Evolutionary conservation across 2,797 vertebrate species (phyloP).

Genomic region (Chiloscyllium punctatum): DNA sequence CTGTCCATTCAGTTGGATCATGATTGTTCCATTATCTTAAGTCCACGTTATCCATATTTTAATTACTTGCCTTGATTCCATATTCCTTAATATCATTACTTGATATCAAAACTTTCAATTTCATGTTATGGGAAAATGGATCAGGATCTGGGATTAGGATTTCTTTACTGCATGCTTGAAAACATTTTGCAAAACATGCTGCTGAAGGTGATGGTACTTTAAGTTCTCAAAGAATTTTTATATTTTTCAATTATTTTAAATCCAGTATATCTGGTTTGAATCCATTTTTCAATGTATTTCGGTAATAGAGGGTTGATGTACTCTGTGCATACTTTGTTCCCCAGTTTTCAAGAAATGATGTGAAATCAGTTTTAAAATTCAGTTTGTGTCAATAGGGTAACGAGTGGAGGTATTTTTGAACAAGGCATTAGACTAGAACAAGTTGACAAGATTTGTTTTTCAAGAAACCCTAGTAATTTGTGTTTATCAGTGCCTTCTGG

Average conservation of each 20-base stretch:
- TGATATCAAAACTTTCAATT: background rate
- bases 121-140: background rate
- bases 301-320: background rate
- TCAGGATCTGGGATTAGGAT: background rate
- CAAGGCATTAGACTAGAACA: background rate
- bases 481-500: background rate
- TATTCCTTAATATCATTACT: background rate
- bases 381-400: background rate
- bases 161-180: background rate
- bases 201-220: background rate
- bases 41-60: background rate
- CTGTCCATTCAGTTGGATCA: background rate
- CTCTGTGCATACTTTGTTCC: background rate
- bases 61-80: background rate
- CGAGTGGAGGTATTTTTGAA: constrained; percentile 12
- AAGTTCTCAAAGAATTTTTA: background rate
- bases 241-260: background rate
- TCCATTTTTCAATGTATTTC: background rate
- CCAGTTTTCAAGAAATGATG: background rate
- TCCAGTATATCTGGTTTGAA: background rate
- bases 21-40: background rate
- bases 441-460: background rate
- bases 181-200: background rate
- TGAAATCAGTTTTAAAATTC: background rate
- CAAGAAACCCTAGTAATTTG: background rate